Conservation (phyloP, 2,888 invertebrate genomes). For the Maniola hyperantus region DNA sequence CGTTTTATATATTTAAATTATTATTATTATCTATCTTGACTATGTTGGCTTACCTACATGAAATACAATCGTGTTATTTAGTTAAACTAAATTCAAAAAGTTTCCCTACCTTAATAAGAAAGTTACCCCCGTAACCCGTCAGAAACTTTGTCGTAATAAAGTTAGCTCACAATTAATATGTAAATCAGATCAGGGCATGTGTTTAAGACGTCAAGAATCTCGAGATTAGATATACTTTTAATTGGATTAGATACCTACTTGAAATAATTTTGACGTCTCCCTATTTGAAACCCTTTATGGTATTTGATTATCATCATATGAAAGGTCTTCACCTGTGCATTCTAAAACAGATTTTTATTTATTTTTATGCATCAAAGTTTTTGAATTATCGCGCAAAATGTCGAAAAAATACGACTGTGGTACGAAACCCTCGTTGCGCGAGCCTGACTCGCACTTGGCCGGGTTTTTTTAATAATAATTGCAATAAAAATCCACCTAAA, state of each 20-base stretch:
- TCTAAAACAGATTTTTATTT: too few relatives aligned
- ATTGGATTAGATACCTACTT: not conserved
- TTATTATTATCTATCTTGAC: too few relatives aligned
- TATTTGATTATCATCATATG: not conserved
- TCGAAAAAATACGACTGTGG: too few relatives aligned
- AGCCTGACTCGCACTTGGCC: too few relatives aligned
- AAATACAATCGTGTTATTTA: not conserved
- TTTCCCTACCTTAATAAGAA: constrained; percentile 15
- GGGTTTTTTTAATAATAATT: too few relatives aligned
- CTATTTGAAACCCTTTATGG: not conserved
- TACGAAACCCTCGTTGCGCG: too few relatives aligned
- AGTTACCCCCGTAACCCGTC: not conserved
- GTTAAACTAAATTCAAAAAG: constrained; percentile 17
- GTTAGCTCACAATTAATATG: constrained; percentile 36
- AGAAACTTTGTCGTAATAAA: constrained; percentile 26
- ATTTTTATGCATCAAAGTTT: too few relatives aligned
- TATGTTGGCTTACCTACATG: too few relatives aligned
- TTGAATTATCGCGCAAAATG: too few relatives aligned
- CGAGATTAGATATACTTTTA: not conserved
- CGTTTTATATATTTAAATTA: too few relatives aligned
- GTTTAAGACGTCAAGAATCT: constrained; percentile 28
- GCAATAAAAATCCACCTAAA: too few relatives aligned
- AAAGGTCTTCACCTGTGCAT: too few relatives aligned
- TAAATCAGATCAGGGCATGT: constrained; percentile 33
- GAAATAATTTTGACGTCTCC: not conserved